These are phyloP conservation scores for Acleris laterana DNA, from an alignment of 2,888 invertebrate genomes.

Conservation along the genomic window DNA sequence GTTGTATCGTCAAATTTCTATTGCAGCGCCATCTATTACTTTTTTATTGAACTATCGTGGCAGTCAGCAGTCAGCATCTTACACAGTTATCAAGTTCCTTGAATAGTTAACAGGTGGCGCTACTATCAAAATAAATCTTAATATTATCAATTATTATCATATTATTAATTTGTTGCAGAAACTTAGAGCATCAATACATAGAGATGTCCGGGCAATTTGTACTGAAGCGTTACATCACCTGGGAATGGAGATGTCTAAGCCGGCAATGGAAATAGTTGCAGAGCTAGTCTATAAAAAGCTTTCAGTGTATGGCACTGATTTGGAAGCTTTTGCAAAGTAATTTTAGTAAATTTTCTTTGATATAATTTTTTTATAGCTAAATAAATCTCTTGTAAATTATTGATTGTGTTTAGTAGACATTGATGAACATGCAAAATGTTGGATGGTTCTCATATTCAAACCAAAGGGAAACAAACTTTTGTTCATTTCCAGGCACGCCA, in stretches of 20 bases:
- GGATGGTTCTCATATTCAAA: no score
- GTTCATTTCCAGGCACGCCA: constrained; percentile 83
- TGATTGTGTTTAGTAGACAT: no score
- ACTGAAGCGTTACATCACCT: constrained; percentile 80
- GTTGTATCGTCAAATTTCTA: constrained; percentile 5
- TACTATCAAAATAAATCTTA: constrained; percentile 2
- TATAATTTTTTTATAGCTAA: no score
- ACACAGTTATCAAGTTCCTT: constrained; percentile 17
- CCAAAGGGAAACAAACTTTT: no score
- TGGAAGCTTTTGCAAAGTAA: constrained; percentile 87
- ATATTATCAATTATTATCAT: no score
- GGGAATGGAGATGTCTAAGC: constrained; percentile 78
- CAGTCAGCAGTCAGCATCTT: not conserved
- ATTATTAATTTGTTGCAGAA: constrained; percentile 68
- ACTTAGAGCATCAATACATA: constrained; percentile 82
- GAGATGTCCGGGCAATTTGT: constrained; percentile 82
- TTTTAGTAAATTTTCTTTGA: constrained; percentile 17
- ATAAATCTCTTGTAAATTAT: no score
- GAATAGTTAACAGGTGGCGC: constrained; percentile 47
- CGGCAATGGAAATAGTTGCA: constrained; percentile 84
- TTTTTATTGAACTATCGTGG: not conserved
- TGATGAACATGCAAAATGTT: no score
- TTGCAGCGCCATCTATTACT: constrained; percentile 17
- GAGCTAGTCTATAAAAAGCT: constrained; percentile 86
- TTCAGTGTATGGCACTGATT: constrained; percentile 81